Percentiles rank a stretch among this genome's conserved stretches.
These are phyloP conservation scores for Linepithema humile DNA, from an alignment of 1,140 invertebrate species.

Conservation along the genomic window DNA sequence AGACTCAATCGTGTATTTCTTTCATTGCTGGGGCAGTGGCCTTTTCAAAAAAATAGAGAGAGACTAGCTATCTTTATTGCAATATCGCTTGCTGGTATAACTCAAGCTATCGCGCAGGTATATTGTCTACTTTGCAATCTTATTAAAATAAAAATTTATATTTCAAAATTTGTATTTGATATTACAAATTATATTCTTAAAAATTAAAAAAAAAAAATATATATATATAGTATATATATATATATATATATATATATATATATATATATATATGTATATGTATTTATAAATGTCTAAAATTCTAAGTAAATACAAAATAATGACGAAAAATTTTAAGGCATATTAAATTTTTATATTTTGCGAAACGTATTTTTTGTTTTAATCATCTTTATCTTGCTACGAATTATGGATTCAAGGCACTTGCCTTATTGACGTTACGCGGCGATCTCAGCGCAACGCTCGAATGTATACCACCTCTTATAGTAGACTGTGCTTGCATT, in stretches of 20 bases:
- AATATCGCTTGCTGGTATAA: background rate
- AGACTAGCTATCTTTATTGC: background rate
- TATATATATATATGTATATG: too few species aligned
- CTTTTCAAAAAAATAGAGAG: background rate
- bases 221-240: too few species aligned
- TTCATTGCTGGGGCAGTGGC: constrained; percentile 25
- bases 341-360: background rate
- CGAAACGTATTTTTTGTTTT: background rate
- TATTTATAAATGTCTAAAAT: background rate
- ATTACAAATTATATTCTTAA: too few species aligned
- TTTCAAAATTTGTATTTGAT: too few species aligned
- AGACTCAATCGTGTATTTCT: constrained; percentile 10
- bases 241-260: too few species aligned
- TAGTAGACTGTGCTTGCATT: background rate
- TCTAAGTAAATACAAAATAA: too few species aligned
- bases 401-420: constrained; percentile 8
- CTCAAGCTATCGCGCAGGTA: constrained; percentile 27
- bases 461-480: constrained; percentile 30
- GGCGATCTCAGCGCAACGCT: background rate
- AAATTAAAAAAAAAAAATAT: too few species aligned
- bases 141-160: background rate
- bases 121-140: background rate
- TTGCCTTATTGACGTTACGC: constrained; percentile 22
- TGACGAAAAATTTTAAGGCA: background rate
- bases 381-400: background rate